These are phyloP conservation scores for Cerceris ruficornis DNA, from an alignment of 2,888 invertebrate genomes.

Conservation along the genomic window DNA sequence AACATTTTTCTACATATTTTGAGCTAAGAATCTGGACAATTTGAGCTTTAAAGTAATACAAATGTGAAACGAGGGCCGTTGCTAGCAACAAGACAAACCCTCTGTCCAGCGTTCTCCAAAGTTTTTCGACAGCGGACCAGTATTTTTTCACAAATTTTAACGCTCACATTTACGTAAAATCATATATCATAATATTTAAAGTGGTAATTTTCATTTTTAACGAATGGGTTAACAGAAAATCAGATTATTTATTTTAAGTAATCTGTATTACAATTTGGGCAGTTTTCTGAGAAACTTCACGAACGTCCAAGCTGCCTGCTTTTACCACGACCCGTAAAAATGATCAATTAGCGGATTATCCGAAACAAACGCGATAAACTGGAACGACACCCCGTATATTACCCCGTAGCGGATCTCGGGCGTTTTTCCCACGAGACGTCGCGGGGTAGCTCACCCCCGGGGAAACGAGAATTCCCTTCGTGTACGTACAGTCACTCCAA, in stretches of 20 bases:
- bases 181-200: no score
- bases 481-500: constrained; percentile 71
- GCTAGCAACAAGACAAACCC: no score
- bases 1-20: no score
- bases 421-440: constrained; percentile 58
- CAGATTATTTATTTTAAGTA: no score
- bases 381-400: constrained; percentile 33
- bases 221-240: neutral
- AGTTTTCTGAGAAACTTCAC: neutral
- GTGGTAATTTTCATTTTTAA: neutral
- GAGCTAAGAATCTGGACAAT: no score
- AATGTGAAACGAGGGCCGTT: no score
- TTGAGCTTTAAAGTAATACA: no score
- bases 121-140: no score
- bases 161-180: no score
- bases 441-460: constrained; percentile 35
- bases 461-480: constrained; percentile 56
- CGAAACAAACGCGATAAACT: constrained; percentile 33
- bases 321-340: neutral
- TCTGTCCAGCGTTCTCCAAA: no score
- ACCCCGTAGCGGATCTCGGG: constrained; percentile 24
- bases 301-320: neutral
- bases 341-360: neutral
- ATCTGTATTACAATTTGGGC: no score
- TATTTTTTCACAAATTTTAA: no score